Evolutionary conservation across 2,888 invertebrate species (phyloP).

Genomic region (Microctonus aethiopoides): DNA sequence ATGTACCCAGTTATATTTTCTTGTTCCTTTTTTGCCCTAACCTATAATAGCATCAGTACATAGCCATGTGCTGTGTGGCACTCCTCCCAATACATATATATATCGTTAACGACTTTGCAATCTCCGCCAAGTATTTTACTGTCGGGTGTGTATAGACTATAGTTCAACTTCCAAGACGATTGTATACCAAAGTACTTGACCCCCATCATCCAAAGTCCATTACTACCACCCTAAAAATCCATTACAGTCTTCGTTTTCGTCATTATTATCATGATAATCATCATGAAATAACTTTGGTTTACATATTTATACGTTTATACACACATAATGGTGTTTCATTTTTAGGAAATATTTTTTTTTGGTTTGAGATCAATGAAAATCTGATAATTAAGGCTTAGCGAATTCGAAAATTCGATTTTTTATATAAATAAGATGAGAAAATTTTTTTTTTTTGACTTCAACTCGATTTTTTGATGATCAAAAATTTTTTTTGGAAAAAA

Average conservation of each 20-base stretch:
- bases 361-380: too few species aligned
- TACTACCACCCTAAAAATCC: conserved; percentile 18
- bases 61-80: not conserved
- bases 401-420: too few species aligned
- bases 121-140: not conserved
- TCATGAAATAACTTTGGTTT: not conserved
- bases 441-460: too few species aligned
- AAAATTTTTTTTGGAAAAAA: too few species aligned
- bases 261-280: not conserved
- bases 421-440: too few species aligned
- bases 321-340: too few species aligned
- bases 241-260: not conserved
- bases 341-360: too few species aligned
- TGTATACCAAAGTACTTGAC: conserved; percentile 10
- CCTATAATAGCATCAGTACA: not conserved
- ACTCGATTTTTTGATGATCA: too few species aligned
- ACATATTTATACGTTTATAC: not conserved
- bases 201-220: not conserved
- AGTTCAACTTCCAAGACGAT: not conserved
- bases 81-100: conserved; percentile 12
- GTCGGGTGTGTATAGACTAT: not conserved
- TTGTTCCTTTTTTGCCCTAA: not conserved
- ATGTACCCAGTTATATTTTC: not conserved
- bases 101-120: not conserved
- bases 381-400: too few species aligned